Percentiles rank a stretch among this genome's conserved stretches.
Conservation (phyloP, 2,888 invertebrate species). For the Monochamus alternatus region DNA sequence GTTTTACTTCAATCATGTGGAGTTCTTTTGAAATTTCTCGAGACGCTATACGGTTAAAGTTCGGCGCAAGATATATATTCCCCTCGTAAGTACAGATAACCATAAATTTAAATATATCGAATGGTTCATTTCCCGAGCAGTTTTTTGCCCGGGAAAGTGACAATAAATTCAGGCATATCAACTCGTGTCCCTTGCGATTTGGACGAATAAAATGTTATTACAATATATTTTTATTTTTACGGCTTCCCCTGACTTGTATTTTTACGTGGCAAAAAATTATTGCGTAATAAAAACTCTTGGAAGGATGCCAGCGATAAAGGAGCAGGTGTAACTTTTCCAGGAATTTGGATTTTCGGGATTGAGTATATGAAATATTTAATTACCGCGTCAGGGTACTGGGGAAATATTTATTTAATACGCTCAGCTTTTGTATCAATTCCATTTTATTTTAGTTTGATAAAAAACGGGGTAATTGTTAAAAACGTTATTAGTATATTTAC, state of each 20-base stretch:
- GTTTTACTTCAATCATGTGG: too few relatives aligned
- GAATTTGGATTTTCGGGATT: neutral
- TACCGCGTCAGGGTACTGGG: neutral
- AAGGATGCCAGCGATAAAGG: neutral
- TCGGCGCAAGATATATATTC: neutral
- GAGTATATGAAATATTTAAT: neutral
- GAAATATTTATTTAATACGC: neutral
- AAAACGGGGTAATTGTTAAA: too few relatives aligned
- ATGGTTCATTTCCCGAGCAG: neutral
- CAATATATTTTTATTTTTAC: slow-evolving; percentile 11
- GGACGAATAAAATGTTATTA: slow-evolving; percentile 12
- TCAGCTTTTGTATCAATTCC: too few relatives aligned
- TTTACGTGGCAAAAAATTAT: slow-evolving; percentile 5
- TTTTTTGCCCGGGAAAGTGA: neutral
- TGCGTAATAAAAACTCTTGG: neutral
- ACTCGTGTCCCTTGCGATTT: neutral
- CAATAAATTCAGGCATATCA: slow-evolving; percentile 9
- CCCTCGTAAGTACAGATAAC: neutral
- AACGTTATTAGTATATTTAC: too few relatives aligned
- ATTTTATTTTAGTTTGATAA: too few relatives aligned
- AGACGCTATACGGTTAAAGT: neutral
- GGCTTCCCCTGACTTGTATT: neutral
- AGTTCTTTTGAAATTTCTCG: neutral
- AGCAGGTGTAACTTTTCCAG: neutral
- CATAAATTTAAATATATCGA: slow-evolving; percentile 8